Evolutionary conservation across 2,888 invertebrate species (phyloP).

Genomic region (Apamea epomidion): DNA sequence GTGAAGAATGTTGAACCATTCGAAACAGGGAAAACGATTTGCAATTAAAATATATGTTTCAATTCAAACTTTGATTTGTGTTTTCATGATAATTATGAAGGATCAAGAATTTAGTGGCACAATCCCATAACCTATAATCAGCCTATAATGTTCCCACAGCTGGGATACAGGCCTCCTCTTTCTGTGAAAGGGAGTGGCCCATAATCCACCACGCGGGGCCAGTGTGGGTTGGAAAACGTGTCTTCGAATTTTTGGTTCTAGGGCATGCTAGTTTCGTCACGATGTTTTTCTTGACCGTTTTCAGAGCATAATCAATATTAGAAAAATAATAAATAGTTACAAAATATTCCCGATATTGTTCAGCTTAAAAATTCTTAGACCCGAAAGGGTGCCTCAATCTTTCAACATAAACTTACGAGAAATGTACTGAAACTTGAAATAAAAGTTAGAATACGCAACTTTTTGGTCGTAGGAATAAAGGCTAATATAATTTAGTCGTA

Average conservation of each 20-base stretch:
- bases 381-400: not conserved
- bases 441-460: not conserved
- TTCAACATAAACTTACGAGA: not conserved
- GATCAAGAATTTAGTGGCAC: not conserved
- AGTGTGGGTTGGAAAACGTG: too few species aligned
- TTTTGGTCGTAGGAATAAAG: not conserved
- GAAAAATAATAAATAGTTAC: not conserved
- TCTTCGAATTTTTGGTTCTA: not conserved
- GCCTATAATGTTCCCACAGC: not conserved
- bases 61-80: not conserved
- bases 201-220: not conserved
- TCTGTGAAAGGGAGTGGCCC: not conserved
- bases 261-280: not conserved
- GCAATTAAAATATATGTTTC: not conserved
- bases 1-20: slow-evolving; percentile 7
- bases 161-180: too few species aligned
- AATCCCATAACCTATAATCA: too few species aligned
- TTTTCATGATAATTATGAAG: not conserved
- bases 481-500: not conserved
- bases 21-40: not conserved
- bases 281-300: not conserved
- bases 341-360: not conserved
- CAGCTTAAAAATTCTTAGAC: not conserved
- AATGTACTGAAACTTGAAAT: not conserved
- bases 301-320: not conserved